Evolutionary conservation across 2,113 vertebrate genomes (phyloP).

Genomic region (Forbesichthys agassizii): DNA sequence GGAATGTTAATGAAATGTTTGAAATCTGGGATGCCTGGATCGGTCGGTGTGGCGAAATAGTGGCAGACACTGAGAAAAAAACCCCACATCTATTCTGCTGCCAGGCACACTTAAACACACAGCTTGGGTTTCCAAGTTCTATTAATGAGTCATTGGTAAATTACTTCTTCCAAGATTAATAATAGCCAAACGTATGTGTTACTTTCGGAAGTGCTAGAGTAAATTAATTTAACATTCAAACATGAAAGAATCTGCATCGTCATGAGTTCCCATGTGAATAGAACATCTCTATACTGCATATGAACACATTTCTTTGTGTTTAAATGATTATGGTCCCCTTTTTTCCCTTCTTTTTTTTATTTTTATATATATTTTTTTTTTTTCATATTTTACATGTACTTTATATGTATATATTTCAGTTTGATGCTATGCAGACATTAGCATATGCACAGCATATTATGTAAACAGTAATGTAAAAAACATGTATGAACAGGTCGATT

Average conservation of each 20-base stretch:
- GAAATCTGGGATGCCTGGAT: constrained; percentile 39
- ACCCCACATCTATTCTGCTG: constrained; percentile 29
- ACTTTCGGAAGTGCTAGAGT: constrained; percentile 24
- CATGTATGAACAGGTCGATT: no score
- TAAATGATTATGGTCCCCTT: neutral
- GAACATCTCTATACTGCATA: neutral
- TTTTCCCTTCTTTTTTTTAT: no score
- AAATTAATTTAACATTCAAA: constrained; percentile 1
- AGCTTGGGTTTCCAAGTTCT: constrained; percentile 48
- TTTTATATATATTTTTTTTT: no score
- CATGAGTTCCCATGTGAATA: neutral
- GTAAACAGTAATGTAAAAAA: no score
- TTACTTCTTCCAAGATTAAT: constrained; percentile 44
- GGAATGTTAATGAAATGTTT: constrained; percentile 51
- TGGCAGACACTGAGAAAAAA: constrained; percentile 44
- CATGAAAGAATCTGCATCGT: neutral
- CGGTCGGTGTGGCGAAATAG: constrained; percentile 36
- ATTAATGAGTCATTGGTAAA: constrained; percentile 49
- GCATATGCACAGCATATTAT: no score
- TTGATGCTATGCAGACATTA: no score
- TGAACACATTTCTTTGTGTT: neutral
- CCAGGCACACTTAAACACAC: constrained; percentile 41
- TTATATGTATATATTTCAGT: no score
- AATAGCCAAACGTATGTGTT: constrained; percentile 32
- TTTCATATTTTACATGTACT: no score